These are phyloP conservation scores for Camponotus floridanus DNA, from an alignment of 1,140 invertebrate genomes.

Conservation along the genomic window DNA sequence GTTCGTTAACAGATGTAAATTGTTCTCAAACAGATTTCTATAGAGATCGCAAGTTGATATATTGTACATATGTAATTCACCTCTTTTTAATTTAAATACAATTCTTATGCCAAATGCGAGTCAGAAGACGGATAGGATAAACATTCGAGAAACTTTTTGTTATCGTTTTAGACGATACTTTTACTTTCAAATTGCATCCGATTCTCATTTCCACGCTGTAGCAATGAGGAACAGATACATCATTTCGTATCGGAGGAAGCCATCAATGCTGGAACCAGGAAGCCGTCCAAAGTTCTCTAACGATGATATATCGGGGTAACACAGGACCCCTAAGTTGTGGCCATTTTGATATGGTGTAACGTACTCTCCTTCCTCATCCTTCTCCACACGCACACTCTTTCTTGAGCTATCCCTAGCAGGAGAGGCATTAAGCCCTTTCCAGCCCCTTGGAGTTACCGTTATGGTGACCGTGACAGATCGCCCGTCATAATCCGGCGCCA, in stretches of 20 bases:
- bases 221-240: slow-evolving; percentile 73
- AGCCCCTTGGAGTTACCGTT: slow-evolving; percentile 68
- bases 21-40: neutral
- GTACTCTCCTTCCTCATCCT: slow-evolving; percentile 66
- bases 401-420: slow-evolving; percentile 57
- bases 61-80: neutral
- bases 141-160: slow-evolving; percentile 57
- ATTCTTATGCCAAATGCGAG: neutral
- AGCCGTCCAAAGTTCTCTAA: slow-evolving; percentile 77
- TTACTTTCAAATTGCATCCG: slow-evolving; percentile 73
- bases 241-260: slow-evolving; percentile 74
- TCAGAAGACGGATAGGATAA: slow-evolving; percentile 49
- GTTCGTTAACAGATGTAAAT: neutral
- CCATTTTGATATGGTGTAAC: slow-evolving; percentile 73
- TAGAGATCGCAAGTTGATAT: neutral
- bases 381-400: slow-evolving; percentile 59
- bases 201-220: slow-evolving; percentile 53
- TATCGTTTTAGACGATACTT: slow-evolving; percentile 49
- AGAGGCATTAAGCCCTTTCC: slow-evolving; percentile 64
- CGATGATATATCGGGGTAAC: slow-evolving; percentile 76
- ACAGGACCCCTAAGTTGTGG: slow-evolving; percentile 71
- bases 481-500: slow-evolving; percentile 69
- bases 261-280: slow-evolving; percentile 75
- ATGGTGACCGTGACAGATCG: slow-evolving; percentile 75
- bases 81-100: slow-evolving; percentile 25